Conservation (phyloP, 2,888 invertebrate species). For the Xestia rhomboidea region DNA sequence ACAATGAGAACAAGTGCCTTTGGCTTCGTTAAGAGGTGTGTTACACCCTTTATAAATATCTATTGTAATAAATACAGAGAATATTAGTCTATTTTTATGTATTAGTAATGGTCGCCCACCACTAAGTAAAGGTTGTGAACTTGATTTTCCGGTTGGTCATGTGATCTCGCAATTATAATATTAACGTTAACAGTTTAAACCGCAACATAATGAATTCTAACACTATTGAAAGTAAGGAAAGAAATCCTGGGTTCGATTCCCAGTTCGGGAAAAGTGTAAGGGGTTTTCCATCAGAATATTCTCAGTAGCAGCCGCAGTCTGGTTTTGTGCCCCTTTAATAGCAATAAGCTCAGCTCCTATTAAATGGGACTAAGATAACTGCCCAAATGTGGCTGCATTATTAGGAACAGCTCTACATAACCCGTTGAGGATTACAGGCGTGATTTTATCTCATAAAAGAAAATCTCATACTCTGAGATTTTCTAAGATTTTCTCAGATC, state of each 20-base stretch:
- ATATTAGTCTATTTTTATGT: slow-evolving; percentile 43
- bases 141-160: slow-evolving; percentile 46
- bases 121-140: slow-evolving; percentile 34
- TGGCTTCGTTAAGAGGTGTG: too few relatives aligned
- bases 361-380: background rate
- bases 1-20: too few relatives aligned
- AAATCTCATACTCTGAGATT: too few relatives aligned
- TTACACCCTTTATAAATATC: too few relatives aligned
- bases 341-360: background rate
- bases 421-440: background rate
- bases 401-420: background rate
- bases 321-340: background rate
- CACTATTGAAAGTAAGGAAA: background rate
- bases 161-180: slow-evolving; percentile 29
- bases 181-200: slow-evolving; percentile 26
- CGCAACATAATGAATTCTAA: slow-evolving; percentile 6
- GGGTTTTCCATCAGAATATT: background rate
- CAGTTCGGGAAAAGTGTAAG: background rate
- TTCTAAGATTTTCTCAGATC: too few relatives aligned
- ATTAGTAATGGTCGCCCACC: slow-evolving; percentile 49
- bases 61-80: slow-evolving; percentile 39
- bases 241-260: background rate
- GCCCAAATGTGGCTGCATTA: background rate
- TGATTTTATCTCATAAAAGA: background rate
- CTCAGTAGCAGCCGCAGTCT: too few relatives aligned